Conservation (phyloP, 1,140 invertebrate genomes). For the Papilio helenus region DNA sequence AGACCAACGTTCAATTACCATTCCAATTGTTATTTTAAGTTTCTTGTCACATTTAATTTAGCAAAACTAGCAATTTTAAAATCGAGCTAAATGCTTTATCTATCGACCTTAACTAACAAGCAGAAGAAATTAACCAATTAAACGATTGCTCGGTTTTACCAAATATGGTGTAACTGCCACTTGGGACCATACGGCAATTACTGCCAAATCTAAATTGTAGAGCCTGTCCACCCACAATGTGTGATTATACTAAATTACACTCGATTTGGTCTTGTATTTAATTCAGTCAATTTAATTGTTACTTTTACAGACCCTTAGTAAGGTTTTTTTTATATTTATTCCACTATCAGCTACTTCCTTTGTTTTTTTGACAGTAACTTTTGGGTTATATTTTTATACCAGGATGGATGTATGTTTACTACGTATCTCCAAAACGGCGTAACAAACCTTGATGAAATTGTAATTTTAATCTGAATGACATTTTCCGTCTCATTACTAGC, state of each 20-base stretch:
- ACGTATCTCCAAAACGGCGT: too few relatives aligned
- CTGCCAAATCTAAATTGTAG: conserved; percentile 16
- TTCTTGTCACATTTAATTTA: background rate
- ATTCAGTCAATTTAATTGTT: background rate
- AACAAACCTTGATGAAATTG: too few relatives aligned
- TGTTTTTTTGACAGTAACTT: background rate
- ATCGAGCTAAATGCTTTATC: background rate
- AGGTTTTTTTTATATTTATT: background rate
- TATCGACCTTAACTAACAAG: background rate
- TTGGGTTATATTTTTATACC: background rate
- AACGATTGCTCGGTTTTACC: background rate
- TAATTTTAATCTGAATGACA: background rate
- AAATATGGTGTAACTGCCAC: background rate
- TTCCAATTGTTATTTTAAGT: conserved; percentile 1
- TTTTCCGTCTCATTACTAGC: background rate
- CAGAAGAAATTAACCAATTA: conserved; percentile 48
- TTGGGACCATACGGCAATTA: conserved; percentile 17
- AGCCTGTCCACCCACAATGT: conserved; percentile 7
- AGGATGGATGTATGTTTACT: background rate
- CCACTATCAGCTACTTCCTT: background rate
- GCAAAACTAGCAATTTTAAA: background rate
- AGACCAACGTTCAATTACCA: too few relatives aligned
- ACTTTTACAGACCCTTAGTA: background rate
- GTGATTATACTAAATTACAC: background rate
- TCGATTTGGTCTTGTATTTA: background rate